Percentiles rank a stretch among this genome's conserved stretches.
Conservation (phyloP, 2,888 invertebrate genomes). For the Mimas tiliae region DNA sequence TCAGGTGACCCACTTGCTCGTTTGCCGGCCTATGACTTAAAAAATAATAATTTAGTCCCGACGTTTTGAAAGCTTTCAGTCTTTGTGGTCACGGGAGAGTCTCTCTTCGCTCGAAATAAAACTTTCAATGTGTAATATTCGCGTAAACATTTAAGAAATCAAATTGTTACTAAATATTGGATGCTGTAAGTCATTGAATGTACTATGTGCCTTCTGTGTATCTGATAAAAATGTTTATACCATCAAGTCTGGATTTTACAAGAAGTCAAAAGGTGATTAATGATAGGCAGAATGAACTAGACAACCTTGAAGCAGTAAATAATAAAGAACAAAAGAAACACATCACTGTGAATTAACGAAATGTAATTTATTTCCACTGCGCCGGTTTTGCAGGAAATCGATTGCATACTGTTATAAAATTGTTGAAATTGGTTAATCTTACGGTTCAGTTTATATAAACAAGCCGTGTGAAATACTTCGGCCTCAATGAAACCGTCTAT, state of each 20-base stretch:
- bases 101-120: too few relatives aligned
- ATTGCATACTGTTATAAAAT: constrained; percentile 27
- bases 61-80: too few relatives aligned
- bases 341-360: constrained; percentile 8
- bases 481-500: constrained; percentile 23
- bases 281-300: background rate
- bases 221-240: background rate
- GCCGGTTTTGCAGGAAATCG: constrained; percentile 33
- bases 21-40: too few relatives aligned
- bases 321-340: constrained; percentile 1
- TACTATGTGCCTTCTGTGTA: background rate
- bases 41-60: too few relatives aligned
- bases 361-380: constrained; percentile 18
- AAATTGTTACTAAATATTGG: too few relatives aligned
- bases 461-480: constrained; percentile 36
- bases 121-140: too few relatives aligned
- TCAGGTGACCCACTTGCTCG: too few relatives aligned
- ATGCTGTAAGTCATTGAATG: too few relatives aligned
- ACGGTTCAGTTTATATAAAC: constrained; percentile 37
- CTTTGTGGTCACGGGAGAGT: too few relatives aligned
- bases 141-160: too few relatives aligned
- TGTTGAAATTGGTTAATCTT: constrained; percentile 35
- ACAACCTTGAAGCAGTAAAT: constrained; percentile 4
- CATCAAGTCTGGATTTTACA: background rate
- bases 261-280: constrained; percentile 2